Percentiles rank a stretch among this genome's conserved stretches.
phyloP scores from a whole-genome alignment of 2,888 invertebrate species.

The Sesia apiformis region DNA sequence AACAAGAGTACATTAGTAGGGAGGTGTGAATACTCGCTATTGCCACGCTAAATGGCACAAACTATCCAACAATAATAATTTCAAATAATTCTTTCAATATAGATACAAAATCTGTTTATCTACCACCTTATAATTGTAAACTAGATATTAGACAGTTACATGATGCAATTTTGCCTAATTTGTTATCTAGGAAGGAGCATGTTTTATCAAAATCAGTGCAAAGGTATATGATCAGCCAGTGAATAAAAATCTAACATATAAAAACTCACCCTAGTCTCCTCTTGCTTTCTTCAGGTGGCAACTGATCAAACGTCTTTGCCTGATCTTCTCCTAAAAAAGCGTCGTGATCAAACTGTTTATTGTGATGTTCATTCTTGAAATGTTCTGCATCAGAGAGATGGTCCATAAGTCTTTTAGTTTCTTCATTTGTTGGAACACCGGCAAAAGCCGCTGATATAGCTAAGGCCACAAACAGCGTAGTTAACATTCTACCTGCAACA shows the following conservation, averaged over 20 bases:
- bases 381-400: conserved; percentile 87
- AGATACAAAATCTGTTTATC: too few species aligned
- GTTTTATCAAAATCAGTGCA: too few species aligned
- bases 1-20: too few species aligned
- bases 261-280: conserved; percentile 82
- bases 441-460: conserved; percentile 55
- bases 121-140: too few species aligned
- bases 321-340: conserved; percentile 96
- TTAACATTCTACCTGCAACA: conserved; percentile 31
- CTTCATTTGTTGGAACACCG: conserved; percentile 83
- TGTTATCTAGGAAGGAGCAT: too few species aligned
- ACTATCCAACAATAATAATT: too few species aligned
- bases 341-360: conserved; percentile 96
- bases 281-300: conserved; percentile 96
- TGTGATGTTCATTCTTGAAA: conserved; percentile 85
- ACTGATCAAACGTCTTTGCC: conserved; percentile 94
- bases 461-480: conserved; percentile 43
- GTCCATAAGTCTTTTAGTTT: conserved; percentile 78
- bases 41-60: too few species aligned
- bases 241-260: not conserved
- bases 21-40: too few species aligned
- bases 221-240: too few species aligned
- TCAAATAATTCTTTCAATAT: too few species aligned
- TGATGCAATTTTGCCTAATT: too few species aligned
- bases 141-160: too few species aligned